A percentile compares a stretch with the other conserved stretches of the same genome.
phyloP scores from a whole-genome alignment of 2,888 invertebrate genomes.

The Salticus scenicus region DNA sequence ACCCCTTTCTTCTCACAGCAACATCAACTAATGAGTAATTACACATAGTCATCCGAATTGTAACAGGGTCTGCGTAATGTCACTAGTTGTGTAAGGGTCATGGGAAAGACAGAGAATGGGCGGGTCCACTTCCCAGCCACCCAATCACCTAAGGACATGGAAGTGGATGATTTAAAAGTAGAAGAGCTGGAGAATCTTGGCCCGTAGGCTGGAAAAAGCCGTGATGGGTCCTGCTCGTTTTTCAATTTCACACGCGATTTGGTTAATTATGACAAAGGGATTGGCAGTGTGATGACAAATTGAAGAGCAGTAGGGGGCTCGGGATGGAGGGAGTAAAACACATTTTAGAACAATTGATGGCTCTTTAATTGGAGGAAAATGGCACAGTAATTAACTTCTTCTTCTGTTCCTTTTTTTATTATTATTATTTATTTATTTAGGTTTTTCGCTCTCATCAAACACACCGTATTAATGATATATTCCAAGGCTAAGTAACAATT shows the following conservation, averaged over 20 bases:
- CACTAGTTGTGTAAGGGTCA: constrained; percentile 52
- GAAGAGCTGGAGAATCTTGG: neutral
- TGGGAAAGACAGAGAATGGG: constrained; percentile 51
- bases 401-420: neutral
- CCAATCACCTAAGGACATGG: constrained; percentile 53
- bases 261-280: constrained; percentile 62
- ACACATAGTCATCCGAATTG: constrained; percentile 57
- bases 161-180: constrained; percentile 8
- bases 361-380: constrained; percentile 12
- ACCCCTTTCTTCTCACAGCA: constrained; percentile 49
- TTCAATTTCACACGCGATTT: constrained; percentile 64
- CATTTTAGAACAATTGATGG: constrained; percentile 12
- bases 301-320: constrained; percentile 28
- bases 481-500: neutral
- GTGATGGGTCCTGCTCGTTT: constrained; percentile 57
- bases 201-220: constrained; percentile 32
- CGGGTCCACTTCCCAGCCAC: constrained; percentile 49
- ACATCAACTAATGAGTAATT: constrained; percentile 55
- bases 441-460: neutral
- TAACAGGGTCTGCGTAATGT: constrained; percentile 56
- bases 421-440: too few relatives aligned
- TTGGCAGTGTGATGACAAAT: constrained; percentile 53
- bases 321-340: neutral
- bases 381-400: neutral
- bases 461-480: neutral